phyloP scores from a whole-genome alignment of 1,140 invertebrate species.

The Drosophila yakuba region DNA sequence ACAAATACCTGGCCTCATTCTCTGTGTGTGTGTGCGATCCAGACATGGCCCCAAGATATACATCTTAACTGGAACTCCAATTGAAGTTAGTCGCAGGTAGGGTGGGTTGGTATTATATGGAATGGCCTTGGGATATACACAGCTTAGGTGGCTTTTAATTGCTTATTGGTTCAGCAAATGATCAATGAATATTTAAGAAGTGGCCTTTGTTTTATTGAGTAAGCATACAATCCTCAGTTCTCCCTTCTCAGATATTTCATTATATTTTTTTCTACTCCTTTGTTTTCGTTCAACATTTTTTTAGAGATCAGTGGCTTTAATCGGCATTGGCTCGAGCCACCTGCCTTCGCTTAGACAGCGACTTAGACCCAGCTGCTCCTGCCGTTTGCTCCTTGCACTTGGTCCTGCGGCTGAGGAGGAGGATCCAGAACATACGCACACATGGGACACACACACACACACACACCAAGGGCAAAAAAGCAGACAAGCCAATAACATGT shows the following conservation, averaged over 20 bases:
- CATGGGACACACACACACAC: neutral
- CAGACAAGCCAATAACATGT: slow-evolving; percentile 42
- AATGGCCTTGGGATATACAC: slow-evolving; percentile 29
- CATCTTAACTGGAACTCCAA: slow-evolving; percentile 52
- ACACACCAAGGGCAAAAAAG: slow-evolving; percentile 8
- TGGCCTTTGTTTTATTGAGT: slow-evolving; percentile 9
- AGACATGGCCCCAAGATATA: slow-evolving; percentile 56
- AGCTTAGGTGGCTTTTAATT: slow-evolving; percentile 24
- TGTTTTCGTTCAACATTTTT: neutral
- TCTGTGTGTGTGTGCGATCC: neutral
- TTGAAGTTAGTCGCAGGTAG: slow-evolving; percentile 22
- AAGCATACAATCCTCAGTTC: neutral
- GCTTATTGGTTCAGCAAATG: neutral
- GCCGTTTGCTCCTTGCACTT: neutral
- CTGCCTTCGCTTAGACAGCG: slow-evolving; percentile 41
- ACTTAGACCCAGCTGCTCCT: slow-evolving; percentile 40
- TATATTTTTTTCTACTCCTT: slow-evolving; percentile 2
- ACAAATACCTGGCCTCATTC: slow-evolving; percentile 33
- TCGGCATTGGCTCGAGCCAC: slow-evolving; percentile 44
- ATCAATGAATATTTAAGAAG: slow-evolving; percentile 41
- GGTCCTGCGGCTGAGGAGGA: slow-evolving; percentile 37
- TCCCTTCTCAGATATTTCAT: neutral
- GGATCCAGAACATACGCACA: slow-evolving; percentile 17
- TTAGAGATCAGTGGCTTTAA: slow-evolving; percentile 21
- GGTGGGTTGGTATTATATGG: neutral